These are phyloP conservation scores for Orientallactaga sibirica DNA, from an alignment of 2,797 vertebrate genomes.

Conservation along the genomic window DNA sequence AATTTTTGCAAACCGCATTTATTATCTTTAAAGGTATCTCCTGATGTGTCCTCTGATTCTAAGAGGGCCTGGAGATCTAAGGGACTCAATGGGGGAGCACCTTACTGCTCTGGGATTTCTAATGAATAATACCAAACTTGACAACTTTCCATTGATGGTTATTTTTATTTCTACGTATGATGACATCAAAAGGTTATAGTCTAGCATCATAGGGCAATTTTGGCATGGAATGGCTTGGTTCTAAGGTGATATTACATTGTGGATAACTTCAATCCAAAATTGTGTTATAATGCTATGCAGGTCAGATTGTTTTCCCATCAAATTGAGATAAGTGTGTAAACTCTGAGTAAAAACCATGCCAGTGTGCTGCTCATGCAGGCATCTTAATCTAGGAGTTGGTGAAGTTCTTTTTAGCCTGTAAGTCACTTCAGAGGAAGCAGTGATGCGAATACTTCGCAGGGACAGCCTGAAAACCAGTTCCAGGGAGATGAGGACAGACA, in stretches of 20 bases:
- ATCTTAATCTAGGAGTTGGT: background rate
- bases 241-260: background rate
- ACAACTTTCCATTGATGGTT: background rate
- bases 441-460: too few species aligned
- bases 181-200: background rate
- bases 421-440: too few species aligned
- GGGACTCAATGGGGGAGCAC: conserved; percentile 23
- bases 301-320: background rate
- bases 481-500: too few species aligned
- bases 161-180: conserved; percentile 8
- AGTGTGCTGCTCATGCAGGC: background rate
- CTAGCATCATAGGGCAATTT: background rate
- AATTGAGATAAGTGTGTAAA: background rate
- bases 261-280: background rate
- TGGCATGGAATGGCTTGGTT: background rate
- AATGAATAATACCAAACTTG: background rate
- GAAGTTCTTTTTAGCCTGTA: background rate
- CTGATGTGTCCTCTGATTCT: conserved; percentile 9
- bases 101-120: background rate
- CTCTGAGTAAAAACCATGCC: background rate
- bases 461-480: too few species aligned
- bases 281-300: background rate
- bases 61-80: background rate
- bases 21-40: conserved; percentile 79
- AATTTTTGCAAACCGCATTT: conserved; percentile 77